These are phyloP conservation scores for Dryomyza anilis DNA, from an alignment of 2,888 invertebrate genomes.

Conservation along the genomic window DNA sequence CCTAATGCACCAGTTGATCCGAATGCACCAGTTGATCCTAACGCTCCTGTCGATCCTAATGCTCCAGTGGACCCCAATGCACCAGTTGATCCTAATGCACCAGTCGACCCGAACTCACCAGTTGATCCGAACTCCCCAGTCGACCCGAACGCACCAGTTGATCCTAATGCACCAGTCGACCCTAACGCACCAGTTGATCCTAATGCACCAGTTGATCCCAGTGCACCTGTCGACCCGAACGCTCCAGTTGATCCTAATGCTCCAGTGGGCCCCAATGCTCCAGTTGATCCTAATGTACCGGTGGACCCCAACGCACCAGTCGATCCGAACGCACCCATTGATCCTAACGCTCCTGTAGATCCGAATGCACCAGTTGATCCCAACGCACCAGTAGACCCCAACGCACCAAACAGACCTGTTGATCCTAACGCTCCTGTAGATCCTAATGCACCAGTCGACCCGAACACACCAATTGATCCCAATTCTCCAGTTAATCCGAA, in stretches of 20 bases:
- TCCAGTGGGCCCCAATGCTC: conserved; percentile 25
- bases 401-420: conserved; percentile 9
- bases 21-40: conserved; percentile 20
- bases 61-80: conserved; percentile 19
- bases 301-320: conserved; percentile 21
- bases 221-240: conserved; percentile 19
- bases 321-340: conserved; percentile 21
- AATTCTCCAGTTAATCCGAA: conserved; percentile 22
- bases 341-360: conserved; percentile 27
- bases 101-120: conserved; percentile 4
- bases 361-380: conserved; percentile 18
- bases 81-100: conserved; percentile 8
- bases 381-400: neutral
- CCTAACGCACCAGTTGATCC: conserved; percentile 30
- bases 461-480: conserved; percentile 17
- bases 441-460: conserved; percentile 16
- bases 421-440: conserved; percentile 20
- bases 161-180: conserved; percentile 12
- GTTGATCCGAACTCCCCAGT: neutral
- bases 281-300: conserved; percentile 26
- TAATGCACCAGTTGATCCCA: conserved; percentile 22
- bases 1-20: conserved; percentile 20
- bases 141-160: neutral
- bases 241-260: conserved; percentile 28
- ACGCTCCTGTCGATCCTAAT: conserved; percentile 25